Conservation (phyloP, 2,888 invertebrate genomes). For the Biston stratarius region DNA sequence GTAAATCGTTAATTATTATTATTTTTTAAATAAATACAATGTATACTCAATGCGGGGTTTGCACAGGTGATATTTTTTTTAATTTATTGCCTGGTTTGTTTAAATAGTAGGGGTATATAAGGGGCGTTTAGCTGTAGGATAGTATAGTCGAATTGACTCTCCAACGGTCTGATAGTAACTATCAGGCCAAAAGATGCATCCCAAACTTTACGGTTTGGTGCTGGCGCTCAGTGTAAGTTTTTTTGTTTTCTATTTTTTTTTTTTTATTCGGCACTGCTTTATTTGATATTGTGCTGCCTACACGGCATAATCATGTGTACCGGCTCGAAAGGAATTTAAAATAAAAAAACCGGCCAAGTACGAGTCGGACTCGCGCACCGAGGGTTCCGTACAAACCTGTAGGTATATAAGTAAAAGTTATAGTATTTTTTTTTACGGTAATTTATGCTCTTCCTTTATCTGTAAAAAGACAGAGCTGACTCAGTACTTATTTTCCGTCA, state of each 20-base stretch:
- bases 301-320: no score
- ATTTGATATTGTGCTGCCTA: no score
- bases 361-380: no score
- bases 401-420: no score
- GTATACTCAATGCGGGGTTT: slow-evolving; percentile 2
- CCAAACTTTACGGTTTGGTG: slow-evolving; percentile 14
- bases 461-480: no score
- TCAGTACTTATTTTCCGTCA: no score
- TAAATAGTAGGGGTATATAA: slow-evolving; percentile 7
- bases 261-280: background rate
- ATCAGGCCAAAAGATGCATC: slow-evolving; percentile 12
- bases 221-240: slow-evolving; percentile 30
- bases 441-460: no score
- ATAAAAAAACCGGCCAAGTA: no score
- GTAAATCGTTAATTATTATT: background rate
- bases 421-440: no score
- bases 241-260: background rate
- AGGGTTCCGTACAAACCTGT: no score
- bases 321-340: no score
- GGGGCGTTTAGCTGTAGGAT: background rate
- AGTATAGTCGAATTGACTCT: slow-evolving; percentile 15
- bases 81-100: slow-evolving; percentile 18
- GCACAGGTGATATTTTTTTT: slow-evolving; percentile 16
- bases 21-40: slow-evolving; percentile 12
- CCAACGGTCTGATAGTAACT: slow-evolving; percentile 12